Evolutionary conservation across 2,797 vertebrate species (phyloP).

Genomic region (Gymnoscopelus braueri): DNA sequence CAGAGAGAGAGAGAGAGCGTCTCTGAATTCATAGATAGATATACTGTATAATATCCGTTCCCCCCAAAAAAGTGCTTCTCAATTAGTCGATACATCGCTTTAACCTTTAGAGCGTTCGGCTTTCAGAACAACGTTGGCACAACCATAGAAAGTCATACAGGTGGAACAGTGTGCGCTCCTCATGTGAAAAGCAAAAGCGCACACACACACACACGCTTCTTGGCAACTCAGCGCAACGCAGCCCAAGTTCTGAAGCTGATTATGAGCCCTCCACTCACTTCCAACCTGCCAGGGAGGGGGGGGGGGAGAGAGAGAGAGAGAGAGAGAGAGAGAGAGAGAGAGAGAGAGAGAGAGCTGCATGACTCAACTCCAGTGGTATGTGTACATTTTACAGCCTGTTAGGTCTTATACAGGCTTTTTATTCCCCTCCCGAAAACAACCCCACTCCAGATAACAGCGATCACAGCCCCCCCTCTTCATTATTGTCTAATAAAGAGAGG

Average conservation of each 20-base stretch:
- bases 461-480: slow-evolving; percentile 62
- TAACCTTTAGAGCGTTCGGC: no score
- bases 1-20: no score
- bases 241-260: slow-evolving; percentile 63
- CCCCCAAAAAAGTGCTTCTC: no score
- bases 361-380: slow-evolving; percentile 74
- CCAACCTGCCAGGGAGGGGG: slow-evolving; percentile 42
- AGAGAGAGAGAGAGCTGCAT: slow-evolving; percentile 43
- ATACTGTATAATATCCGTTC: no score
- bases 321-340: slow-evolving; percentile 4
- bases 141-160: no score
- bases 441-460: slow-evolving; percentile 61
- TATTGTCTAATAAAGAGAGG: slow-evolving; percentile 57
- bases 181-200: no score
- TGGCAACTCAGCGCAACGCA: slow-evolving; percentile 49
- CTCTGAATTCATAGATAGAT: no score
- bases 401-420: slow-evolving; percentile 62
- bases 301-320: neutral
- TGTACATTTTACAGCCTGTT: slow-evolving; percentile 72
- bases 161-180: no score
- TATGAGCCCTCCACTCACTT: slow-evolving; percentile 54
- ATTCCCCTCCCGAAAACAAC: slow-evolving; percentile 39
- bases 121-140: no score
- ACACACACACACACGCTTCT: neutral
- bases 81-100: no score